Base-by-base conservation (phyloP, 1,140 invertebrate genomes). In the Ceratosolen solmsi region DNA sequence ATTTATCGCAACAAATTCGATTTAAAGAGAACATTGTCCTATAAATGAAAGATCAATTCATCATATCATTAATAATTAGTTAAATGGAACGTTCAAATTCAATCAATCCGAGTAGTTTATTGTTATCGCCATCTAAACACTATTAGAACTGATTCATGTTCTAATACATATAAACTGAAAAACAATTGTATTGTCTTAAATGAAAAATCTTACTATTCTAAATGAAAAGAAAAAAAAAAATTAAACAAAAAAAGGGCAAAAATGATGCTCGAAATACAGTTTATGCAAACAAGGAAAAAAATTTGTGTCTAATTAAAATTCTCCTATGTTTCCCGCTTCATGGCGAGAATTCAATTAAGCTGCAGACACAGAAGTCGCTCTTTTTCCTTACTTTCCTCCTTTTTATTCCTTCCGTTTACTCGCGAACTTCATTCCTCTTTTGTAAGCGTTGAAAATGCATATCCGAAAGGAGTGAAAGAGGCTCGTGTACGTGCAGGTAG, bases 261-360 rank as follows among this genome's bases (percentile, higher is more conserved):
- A 49, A 27, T 11, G 27, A 15, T 9, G n/a, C 2, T 46, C 5
- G 41, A 46, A 13, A 13, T 5, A 46, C 5, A 46, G 41, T 68
- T 65, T 68, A 70, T 49, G 22, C 54, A 73, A 41, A 60, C 70
- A 60, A 60, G 25, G 36, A 22, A 65, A 74, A 70, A 63, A 75
- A 75, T 54, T 65, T 30, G 58, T 46, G 7, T 77, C 63, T 77
- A 82, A 82, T 82, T 82, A 82, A 82, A 82, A 77, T 71, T 77
- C 71, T 76, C 30, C 80, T 65, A 30, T 79, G 36, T 56, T 46
- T 27, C 3, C 68, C 25, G 9, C 30, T 20, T 38, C 20, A 46
- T 51, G 41, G 25, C 27, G 80, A 36, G 68, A 82, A 82, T 82
- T 82, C 80, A 82, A 82, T 82, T 82, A 82, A 82, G 30, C 63